Conservation (phyloP, 1,140 invertebrate genomes). For the Solenopsis invicta region DNA sequence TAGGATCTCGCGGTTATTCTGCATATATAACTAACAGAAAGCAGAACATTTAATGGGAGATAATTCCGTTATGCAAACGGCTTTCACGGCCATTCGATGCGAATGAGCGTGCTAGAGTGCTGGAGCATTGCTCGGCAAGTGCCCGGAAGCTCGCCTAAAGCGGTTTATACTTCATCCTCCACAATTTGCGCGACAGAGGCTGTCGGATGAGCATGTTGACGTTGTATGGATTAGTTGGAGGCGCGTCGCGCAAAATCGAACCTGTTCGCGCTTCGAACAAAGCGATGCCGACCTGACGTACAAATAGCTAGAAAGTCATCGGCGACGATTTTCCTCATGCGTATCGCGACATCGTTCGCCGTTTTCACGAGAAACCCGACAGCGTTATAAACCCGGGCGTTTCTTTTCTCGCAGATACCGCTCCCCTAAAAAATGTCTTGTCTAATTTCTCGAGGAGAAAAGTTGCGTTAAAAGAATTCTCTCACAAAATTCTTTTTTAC, state of each 20-base stretch:
- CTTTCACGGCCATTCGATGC: slow-evolving; percentile 29
- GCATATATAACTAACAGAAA: slow-evolving; percentile 13
- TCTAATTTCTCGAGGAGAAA: background rate
- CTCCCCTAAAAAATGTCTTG: background rate
- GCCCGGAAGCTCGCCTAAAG: slow-evolving; percentile 46
- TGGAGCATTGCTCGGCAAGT: slow-evolving; percentile 49
- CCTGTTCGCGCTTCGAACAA: background rate
- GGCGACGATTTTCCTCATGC: background rate
- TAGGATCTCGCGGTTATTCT: background rate
- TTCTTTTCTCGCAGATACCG: background rate
- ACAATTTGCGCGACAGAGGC: slow-evolving; percentile 42
- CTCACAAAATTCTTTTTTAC: background rate
- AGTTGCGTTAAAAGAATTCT: background rate
- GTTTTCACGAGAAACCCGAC: background rate
- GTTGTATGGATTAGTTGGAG: slow-evolving; percentile 28
- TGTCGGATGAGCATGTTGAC: slow-evolving; percentile 49
- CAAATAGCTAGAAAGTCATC: background rate
- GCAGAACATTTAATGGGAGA: slow-evolving; percentile 49
- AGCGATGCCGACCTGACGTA: background rate
- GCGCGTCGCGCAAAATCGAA: slow-evolving; percentile 36
- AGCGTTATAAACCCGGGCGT: background rate
- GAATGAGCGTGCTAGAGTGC: slow-evolving; percentile 42
- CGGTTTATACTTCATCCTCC: slow-evolving; percentile 58
- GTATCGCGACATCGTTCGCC: background rate
- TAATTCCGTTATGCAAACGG: slow-evolving; percentile 54